A percentile compares a stretch with the other conserved stretches of the same genome.
Conservation (phyloP, 2,797 vertebrate species). For the Megalops cyprinoides region DNA sequence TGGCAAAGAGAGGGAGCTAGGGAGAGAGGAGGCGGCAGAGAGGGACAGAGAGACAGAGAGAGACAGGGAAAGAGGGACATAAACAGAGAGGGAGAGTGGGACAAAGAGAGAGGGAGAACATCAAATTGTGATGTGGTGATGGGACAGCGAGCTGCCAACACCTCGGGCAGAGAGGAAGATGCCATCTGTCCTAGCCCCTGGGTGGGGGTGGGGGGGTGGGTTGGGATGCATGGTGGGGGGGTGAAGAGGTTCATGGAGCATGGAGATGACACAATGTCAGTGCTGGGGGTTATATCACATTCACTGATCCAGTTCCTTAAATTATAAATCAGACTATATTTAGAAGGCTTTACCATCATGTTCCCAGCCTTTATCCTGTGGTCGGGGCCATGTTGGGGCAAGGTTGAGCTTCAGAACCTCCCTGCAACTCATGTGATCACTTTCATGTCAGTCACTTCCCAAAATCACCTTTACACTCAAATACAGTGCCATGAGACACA, state of each 20-base stretch:
- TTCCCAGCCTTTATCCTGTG: constrained; percentile 20
- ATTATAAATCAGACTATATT: constrained; percentile 38
- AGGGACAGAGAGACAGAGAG: constrained; percentile 40
- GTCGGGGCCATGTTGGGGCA: background rate
- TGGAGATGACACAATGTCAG: constrained; percentile 19
- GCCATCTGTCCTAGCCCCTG: constrained; percentile 72
- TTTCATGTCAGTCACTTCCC: no score
- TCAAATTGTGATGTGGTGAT: constrained; percentile 3
- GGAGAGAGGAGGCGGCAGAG: constrained; percentile 9
- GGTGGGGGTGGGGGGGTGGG: constrained; percentile 37
- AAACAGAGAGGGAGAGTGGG: constrained; percentile 27
- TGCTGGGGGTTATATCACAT: constrained; percentile 28
- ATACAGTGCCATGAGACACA: no score
- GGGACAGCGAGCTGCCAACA: constrained; percentile 55
- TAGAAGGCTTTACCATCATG: constrained; percentile 24
- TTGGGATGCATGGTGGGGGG: constrained; percentile 37
- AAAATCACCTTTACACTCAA: no score
- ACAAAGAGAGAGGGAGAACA: constrained; percentile 40
- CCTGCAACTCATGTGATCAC: no score
- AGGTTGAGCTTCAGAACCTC: no score
- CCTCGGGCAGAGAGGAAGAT: constrained; percentile 71
- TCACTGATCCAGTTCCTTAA: constrained; percentile 31
- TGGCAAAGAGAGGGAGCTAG: constrained; percentile 33
- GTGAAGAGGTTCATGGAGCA: constrained; percentile 26
- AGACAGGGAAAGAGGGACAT: constrained; percentile 26